Percentiles rank a stretch among this genome's conserved stretches.
These are phyloP conservation scores for Lineus longissimus DNA, from an alignment of 1,140 invertebrate genomes.

Conservation along the genomic window DNA sequence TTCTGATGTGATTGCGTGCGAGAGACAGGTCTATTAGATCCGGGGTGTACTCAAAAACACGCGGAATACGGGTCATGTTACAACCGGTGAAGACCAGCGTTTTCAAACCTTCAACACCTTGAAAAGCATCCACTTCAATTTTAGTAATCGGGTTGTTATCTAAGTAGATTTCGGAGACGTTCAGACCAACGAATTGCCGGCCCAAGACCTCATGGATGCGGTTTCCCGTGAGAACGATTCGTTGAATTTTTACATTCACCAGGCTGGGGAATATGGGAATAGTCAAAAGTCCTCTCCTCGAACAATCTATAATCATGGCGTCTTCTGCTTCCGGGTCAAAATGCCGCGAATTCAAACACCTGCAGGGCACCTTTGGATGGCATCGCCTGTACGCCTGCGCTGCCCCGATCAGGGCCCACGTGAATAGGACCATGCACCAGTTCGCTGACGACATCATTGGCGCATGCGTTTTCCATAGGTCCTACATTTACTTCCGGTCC, in stretches of 20 bases:
- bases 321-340: neutral
- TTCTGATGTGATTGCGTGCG: neutral
- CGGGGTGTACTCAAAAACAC: neutral
- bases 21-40: neutral
- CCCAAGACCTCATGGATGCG: neutral
- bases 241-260: neutral
- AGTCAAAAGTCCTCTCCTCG: neutral
- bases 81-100: neutral
- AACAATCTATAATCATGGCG: neutral
- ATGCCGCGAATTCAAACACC: neutral
- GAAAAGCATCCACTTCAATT: neutral
- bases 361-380: neutral
- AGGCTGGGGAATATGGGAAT: neutral
- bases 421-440: no score
- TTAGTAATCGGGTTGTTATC: neutral
- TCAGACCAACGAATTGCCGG: neutral
- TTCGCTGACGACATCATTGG: no score
- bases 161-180: neutral
- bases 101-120: conserved; percentile 1
- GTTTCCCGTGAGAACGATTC: neutral
- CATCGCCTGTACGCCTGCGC: neutral
- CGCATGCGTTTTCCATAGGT: no score
- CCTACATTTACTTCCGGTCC: no score
- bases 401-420: no score
- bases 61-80: neutral